Evolutionary conservation across 2,888 invertebrate species (phyloP).

Genomic region (Chrysotoxum bicinctum): DNA sequence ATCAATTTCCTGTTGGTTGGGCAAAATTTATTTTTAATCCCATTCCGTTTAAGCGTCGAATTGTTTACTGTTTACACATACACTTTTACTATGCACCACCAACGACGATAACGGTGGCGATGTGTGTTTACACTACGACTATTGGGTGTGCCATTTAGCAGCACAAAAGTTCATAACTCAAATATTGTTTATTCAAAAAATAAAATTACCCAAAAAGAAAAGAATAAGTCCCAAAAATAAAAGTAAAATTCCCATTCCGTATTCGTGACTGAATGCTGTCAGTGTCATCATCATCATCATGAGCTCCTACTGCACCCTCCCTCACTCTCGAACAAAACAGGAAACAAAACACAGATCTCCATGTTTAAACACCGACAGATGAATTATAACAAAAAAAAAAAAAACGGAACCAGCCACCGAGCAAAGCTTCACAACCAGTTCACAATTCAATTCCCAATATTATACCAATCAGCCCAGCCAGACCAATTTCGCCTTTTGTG

Average conservation of each 20-base stretch:
- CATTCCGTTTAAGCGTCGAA: conserved; percentile 38
- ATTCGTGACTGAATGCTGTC: conserved; percentile 68
- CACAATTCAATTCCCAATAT: conserved; percentile 16
- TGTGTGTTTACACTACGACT: conserved; percentile 50
- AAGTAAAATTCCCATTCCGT: conserved; percentile 33
- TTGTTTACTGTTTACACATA: conserved; percentile 34
- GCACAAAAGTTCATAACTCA: conserved; percentile 60
- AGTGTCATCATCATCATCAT: conserved; percentile 22
- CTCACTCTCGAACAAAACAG: conserved; percentile 38
- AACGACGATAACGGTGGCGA: not conserved
- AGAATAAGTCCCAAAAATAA: conserved; percentile 1
- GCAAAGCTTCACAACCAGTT: conserved; percentile 33
- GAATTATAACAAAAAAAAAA: conserved; percentile 11
- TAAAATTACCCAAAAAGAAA: conserved; percentile 9
- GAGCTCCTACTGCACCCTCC: conserved; percentile 20
- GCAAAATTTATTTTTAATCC: conserved; percentile 34
- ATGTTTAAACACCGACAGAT: conserved; percentile 13
- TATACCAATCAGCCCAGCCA: conserved; percentile 41
- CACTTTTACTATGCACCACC: conserved; percentile 34
- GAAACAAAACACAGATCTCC: conserved; percentile 44
- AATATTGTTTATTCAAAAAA: conserved; percentile 63
- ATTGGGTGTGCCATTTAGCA: conserved; percentile 61
- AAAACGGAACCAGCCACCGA: conserved; percentile 62
- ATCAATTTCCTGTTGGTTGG: conserved; percentile 50
- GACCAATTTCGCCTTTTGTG: conserved; percentile 54